Conservation (phyloP, 2,113 vertebrate species). For the Scomber scombrus region DNA sequence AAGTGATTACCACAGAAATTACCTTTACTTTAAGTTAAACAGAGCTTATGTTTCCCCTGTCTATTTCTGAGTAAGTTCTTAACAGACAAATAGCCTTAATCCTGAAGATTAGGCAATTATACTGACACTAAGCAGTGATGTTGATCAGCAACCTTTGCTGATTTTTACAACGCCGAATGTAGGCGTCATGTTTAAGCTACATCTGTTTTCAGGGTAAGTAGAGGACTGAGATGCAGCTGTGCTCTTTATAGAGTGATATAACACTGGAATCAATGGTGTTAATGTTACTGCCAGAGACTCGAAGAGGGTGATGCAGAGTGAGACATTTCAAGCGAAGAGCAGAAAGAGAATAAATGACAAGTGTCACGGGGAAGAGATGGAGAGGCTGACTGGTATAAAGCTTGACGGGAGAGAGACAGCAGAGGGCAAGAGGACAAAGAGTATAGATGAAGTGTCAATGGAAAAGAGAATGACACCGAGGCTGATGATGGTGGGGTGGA, state of each 20-base stretch:
- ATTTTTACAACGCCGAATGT: background rate
- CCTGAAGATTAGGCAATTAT: background rate
- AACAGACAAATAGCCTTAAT: conserved; percentile 5
- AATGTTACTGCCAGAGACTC: conserved; percentile 30
- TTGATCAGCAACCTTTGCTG: background rate
- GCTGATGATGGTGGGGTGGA: conserved; percentile 44
- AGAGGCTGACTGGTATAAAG: conserved; percentile 18
- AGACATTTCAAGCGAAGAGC: conserved; percentile 36
- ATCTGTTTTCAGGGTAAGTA: background rate
- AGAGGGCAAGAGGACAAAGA: conserved; percentile 52
- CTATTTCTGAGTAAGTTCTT: conserved; percentile 1
- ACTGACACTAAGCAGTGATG: background rate
- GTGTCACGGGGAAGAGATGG: conserved; percentile 26
- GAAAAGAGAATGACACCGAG: conserved; percentile 2
- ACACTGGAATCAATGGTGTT: background rate
- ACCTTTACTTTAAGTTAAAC: background rate
- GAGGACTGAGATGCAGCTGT: conserved; percentile 2
- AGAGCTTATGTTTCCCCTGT: conserved; percentile 1
- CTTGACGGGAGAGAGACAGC: conserved; percentile 30
- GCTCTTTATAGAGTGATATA: background rate
- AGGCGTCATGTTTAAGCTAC: background rate
- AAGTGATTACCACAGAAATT: conserved; percentile 8
- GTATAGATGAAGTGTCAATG: conserved; percentile 40
- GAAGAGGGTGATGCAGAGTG: conserved; percentile 11
- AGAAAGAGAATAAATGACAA: conserved; percentile 50